A percentile compares a stretch with the other conserved stretches of the same genome.
These are phyloP conservation scores for Passer domesticus DNA, from an alignment of 2,113 vertebrate species.

Conservation along the genomic window DNA sequence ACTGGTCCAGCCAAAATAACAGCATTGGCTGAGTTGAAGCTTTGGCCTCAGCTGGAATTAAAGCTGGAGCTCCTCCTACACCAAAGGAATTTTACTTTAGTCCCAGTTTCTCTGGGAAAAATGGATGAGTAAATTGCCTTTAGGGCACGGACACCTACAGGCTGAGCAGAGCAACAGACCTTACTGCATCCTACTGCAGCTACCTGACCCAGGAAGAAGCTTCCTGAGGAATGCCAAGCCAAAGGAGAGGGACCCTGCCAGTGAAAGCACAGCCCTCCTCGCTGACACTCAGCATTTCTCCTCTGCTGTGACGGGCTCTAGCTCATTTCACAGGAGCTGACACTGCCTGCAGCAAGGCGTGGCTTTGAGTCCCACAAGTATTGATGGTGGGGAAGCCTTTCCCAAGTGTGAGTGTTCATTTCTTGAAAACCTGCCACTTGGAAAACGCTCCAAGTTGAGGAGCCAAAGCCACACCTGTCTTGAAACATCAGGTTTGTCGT, in stretches of 20 bases:
- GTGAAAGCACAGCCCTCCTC: neutral
- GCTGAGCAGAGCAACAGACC: neutral
- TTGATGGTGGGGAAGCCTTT: neutral
- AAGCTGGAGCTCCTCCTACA: neutral
- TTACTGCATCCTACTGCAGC: neutral
- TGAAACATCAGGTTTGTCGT: neutral
- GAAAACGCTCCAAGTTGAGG: neutral
- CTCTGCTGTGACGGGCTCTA: fast-evolving
- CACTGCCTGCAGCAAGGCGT: neutral
- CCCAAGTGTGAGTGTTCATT: neutral
- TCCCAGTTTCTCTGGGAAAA: neutral
- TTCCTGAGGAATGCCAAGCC: neutral
- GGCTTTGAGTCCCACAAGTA: neutral
- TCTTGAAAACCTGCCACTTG: neutral
- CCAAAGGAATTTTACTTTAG: neutral
- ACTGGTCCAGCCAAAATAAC: neutral
- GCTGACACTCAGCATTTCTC: neutral
- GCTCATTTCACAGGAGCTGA: neutral
- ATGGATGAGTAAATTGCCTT: neutral
- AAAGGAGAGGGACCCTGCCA: neutral
- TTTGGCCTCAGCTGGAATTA: neutral
- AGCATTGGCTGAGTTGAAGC: neutral
- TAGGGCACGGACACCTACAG: neutral
- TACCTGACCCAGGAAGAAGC: neutral
- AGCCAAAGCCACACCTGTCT: neutral